These are phyloP conservation scores for Anadara kagoshimensis DNA, from an alignment of 1,140 invertebrate genomes.

Conservation along the genomic window DNA sequence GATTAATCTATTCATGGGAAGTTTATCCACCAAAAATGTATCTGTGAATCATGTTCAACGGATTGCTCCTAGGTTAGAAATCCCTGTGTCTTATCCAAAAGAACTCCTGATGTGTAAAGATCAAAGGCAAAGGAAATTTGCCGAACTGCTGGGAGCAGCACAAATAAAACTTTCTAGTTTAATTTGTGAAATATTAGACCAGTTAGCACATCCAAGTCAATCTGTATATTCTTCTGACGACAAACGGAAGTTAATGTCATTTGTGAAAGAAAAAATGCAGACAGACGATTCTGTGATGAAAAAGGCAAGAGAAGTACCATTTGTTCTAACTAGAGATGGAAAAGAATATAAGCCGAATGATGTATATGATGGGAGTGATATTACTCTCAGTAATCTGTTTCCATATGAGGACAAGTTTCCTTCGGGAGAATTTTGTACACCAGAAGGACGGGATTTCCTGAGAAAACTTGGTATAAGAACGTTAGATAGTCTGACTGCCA, in stretches of 20 bases:
- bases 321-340: neutral
- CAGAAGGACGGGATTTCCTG: neutral
- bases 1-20: neutral
- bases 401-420: neutral
- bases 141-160: neutral
- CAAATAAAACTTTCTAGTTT: too few relatives aligned
- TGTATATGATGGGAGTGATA: slow-evolving; percentile 1
- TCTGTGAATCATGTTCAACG: neutral
- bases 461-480: slow-evolving; percentile 4
- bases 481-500: neutral
- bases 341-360: neutral
- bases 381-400: neutral
- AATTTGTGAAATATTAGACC: too few relatives aligned
- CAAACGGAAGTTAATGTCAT: too few relatives aligned
- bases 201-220: too few relatives aligned
- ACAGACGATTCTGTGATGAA: neutral
- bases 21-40: neutral
- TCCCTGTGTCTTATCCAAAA: neutral
- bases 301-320: neutral
- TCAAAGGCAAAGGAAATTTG: neutral
- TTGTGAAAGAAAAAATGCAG: too few relatives aligned
- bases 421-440: too few relatives aligned
- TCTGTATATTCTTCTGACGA: too few relatives aligned
- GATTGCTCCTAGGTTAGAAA: neutral
- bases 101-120: neutral